A percentile compares a stretch with the other conserved stretches of the same genome.
phyloP scores from a whole-genome alignment of 2,797 vertebrate genomes.

The Sphenodon punctatus region DNA sequence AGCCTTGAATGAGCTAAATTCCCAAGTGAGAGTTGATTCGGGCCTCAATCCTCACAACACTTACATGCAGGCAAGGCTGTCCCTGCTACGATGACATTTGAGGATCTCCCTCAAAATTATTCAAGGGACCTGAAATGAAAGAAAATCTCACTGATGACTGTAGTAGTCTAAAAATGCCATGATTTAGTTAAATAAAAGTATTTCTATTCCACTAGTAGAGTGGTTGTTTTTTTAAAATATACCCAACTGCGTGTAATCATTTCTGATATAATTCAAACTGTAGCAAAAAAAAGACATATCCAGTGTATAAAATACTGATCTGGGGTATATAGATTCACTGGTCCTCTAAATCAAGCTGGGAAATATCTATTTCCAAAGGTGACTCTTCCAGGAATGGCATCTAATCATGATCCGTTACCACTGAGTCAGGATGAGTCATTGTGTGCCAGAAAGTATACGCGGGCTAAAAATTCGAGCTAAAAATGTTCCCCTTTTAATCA shows the following conservation, averaged over 20 bases:
- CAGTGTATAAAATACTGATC: slow-evolving; percentile 9
- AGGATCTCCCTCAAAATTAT: not conserved
- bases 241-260: not conserved
- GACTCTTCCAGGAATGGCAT: slow-evolving; percentile 11
- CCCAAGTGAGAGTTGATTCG: too few species aligned
- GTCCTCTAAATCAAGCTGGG: not conserved
- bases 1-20: too few species aligned
- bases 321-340: not conserved
- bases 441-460: not conserved
- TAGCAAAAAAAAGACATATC: too few species aligned
- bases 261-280: too few species aligned
- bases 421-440: not conserved
- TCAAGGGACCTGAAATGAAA: not conserved
- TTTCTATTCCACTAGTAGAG: not conserved
- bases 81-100: not conserved
- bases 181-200: not conserved
- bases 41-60: too few species aligned
- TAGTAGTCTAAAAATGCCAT: not conserved
- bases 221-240: not conserved
- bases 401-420: not conserved
- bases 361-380: slow-evolving; percentile 10
- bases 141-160: rapidly evolving
- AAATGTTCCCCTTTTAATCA: not conserved
- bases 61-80: too few species aligned
- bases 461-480: not conserved